Evolutionary conservation across 2,797 vertebrate species (phyloP), one percentile per base, ranked within the genome.

Genomic region (Sphenopsis melanotis): DNA sequence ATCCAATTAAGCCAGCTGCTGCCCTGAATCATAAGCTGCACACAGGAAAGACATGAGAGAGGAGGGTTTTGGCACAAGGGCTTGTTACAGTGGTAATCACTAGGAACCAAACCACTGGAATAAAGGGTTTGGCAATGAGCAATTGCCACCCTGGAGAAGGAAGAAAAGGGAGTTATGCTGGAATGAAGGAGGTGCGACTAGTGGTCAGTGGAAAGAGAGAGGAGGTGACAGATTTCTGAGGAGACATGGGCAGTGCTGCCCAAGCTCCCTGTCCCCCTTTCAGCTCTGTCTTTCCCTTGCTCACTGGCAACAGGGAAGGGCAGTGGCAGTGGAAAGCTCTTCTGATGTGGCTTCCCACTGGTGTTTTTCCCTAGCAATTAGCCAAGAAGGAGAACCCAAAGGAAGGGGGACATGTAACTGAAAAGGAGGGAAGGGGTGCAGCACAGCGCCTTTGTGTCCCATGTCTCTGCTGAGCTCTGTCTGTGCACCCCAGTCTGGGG

Each of bases 401-500:
- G 13, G 30, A 29, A 39, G 11, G 10, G 57, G 16, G 10, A 44
- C 0, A 0, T 0, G 0, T 11, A 37, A 27, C n/a, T 37, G 46
- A 13, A 18, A 47, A 52, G 15, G 12, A 80, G 15, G 11, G 10
- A 19, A 68, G 5, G 11, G 10, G 13, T 0, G 1, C 8, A 15
- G 13, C n/a, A n/a, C 17, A 56, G 15, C 11, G 5, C 9, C 1
- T 1, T 52, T 27, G 50, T 4, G 0, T 27, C 19, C 8, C 11
- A 7, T 12, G 8, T 82, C 24, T 57, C 36, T 55, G 10, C 32
- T 50, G 59, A 77, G 27, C 13, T 79, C 56, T 83, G n/a, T 46
- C 36, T 10, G 5, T 46, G 15, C n/a, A 61, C 13, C 37, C 53
- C 18, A 15, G 13, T 42, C n/a, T 52, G 53, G 44, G 53, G 36